Conservation (phyloP, 2,113 vertebrate species). For the Oceanites oceanicus region DNA sequence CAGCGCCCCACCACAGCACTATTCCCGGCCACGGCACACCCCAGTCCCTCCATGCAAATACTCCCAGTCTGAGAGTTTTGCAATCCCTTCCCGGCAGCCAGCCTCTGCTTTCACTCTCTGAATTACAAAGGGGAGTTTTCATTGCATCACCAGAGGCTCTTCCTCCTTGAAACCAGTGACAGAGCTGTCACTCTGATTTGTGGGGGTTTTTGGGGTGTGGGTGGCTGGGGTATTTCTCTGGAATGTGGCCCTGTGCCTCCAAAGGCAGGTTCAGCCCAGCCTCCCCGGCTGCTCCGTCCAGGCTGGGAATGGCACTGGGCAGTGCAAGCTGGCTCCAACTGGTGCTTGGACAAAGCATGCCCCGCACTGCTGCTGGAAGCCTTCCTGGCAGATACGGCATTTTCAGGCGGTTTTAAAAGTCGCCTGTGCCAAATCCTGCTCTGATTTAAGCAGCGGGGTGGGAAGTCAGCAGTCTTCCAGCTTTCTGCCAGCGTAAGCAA, state of each 20-base stretch:
- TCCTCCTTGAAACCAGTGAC: not conserved
- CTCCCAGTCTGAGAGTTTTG: not conserved
- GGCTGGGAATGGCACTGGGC: not conserved
- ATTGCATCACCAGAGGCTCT: slow-evolving; percentile 18
- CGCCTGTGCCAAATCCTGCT: not conserved
- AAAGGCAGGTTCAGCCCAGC: not conserved
- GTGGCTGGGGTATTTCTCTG: not conserved
- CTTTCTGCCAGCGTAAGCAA: slow-evolving; percentile 45
- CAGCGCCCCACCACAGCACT: not conserved
- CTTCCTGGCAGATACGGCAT: not conserved
- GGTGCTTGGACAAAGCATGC: not conserved
- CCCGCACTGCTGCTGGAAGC: not conserved
- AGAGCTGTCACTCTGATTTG: not conserved
- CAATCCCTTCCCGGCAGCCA: slow-evolving; percentile 39
- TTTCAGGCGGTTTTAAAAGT: not conserved
- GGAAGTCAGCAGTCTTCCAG: slow-evolving; percentile 38
- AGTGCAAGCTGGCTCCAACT: not conserved
- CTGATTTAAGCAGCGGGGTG: not conserved
- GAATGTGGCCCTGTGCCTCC: not conserved
- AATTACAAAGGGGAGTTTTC: slow-evolving; percentile 50
- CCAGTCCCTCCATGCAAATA: not conserved
- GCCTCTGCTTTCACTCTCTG: slow-evolving; percentile 58
- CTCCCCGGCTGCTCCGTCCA: not conserved
- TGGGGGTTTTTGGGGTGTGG: not conserved
- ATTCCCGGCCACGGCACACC: not conserved